Evolutionary conservation across 2,888 invertebrate genomes (phyloP).

Genomic region (Penaeus monodon): DNA sequence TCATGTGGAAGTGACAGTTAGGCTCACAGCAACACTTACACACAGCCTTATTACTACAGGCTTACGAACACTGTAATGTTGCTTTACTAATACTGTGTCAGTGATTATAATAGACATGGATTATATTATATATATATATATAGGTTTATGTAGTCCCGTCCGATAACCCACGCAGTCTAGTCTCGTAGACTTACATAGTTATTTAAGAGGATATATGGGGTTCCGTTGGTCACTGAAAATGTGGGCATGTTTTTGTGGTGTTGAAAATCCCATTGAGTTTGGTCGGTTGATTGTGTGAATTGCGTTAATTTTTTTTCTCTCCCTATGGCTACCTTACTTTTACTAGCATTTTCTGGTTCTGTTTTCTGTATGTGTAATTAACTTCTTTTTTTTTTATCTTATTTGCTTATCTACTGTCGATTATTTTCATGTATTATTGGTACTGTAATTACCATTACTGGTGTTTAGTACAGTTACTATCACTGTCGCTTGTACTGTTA

Average conservation of each 20-base stretch:
- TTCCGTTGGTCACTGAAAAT: background rate
- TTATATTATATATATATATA: background rate
- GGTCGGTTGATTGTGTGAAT: no score
- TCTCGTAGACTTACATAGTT: conserved; percentile 22
- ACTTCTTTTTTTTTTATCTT: no score
- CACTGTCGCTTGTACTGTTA: no score
- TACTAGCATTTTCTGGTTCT: no score
- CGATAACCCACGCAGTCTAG: conserved; percentile 20
- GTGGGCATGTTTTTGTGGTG: conserved; percentile 2
- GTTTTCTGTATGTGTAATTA: no score
- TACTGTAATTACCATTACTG: no score
- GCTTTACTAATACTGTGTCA: conserved; percentile 7
- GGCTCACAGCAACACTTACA: background rate
- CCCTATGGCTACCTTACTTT: no score
- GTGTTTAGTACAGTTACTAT: no score
- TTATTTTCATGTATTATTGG: no score
- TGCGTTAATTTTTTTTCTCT: no score
- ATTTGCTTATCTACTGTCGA: no score
- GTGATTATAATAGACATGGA: background rate
- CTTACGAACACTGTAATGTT: background rate
- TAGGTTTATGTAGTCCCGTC: conserved; percentile 5
- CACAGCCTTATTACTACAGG: background rate
- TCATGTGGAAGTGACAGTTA: background rate
- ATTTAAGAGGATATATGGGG: background rate
- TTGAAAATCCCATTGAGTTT: background rate